Evolutionary conservation across 1,140 invertebrate genomes (phyloP), one percentile per base, ranked within the genome.

Genomic region (Drosophila ananassae): DNA sequence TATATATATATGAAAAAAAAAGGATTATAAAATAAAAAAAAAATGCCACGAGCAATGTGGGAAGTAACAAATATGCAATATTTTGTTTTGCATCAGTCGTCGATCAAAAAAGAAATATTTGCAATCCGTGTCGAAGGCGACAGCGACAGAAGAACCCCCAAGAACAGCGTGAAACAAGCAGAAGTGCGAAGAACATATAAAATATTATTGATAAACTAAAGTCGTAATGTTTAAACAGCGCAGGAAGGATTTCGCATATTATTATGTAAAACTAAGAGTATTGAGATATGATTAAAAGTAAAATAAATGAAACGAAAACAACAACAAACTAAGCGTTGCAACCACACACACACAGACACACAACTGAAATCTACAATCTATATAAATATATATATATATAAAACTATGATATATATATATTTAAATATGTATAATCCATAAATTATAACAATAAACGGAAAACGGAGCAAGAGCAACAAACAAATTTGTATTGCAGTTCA

Each of bases 401-500:
- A 48, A 59, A 60, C 51, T 60, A 75, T 52, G 64, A 74, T 73
- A 47, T 51, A 73, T 62, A 55, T 53, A 62, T 63, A 68, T 28
- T 54, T 64, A 61, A 60, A 72, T 80, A 79, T 74, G 61, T 78
- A 78, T 82, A 71, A 81, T 83, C 69, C 73, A 72, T 79, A 89
- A 82, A 89, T 67, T 60, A 74, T 74, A 83, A 89, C 60, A 80
- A 73, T 52, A 79, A 85, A 79, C 67, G 22, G 46, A 77, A 69
- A 71, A 61, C 62, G 52, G 67, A 59, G 64, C 59, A 60, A 63
- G 50, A 77, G 71, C 66, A 61, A 69, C 13, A 77, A 34, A 32
- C 39, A 79, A 67, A 87, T 69, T 84, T 81, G 80, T 83, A 83
- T 82, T 79, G 79, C 83, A 83, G 83, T 89, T 89, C 79, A 87